Percentiles rank a stretch among this genome's conserved stretches.
These are phyloP conservation scores for Hybognathus amarus DNA, from an alignment of 2,797 vertebrate species.

Conservation along the genomic window DNA sequence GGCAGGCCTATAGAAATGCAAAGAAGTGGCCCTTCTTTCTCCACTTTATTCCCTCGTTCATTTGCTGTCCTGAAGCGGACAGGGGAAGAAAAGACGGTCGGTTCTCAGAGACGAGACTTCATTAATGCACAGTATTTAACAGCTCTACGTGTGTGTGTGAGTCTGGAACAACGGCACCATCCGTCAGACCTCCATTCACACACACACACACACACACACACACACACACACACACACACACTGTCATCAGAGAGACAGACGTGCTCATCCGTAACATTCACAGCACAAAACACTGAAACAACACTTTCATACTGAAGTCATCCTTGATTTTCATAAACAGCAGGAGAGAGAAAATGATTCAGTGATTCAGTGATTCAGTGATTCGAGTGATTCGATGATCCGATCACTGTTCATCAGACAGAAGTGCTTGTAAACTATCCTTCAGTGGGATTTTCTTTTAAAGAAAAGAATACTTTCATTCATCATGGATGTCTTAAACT, in stretches of 20 bases:
- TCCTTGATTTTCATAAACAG: background rate
- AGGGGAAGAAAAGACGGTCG: conserved; percentile 58
- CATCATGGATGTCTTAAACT: background rate
- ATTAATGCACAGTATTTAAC: conserved; percentile 85
- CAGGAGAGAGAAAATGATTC: background rate
- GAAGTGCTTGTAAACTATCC: background rate
- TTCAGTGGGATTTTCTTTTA: background rate
- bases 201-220: conserved; percentile 12
- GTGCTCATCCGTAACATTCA: conserved; percentile 23
- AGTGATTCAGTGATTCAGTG: background rate
- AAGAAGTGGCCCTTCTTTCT: conserved; percentile 76
- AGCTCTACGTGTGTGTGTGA: conserved; percentile 72
- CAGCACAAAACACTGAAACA: background rate
- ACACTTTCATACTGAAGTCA: conserved; percentile 4
- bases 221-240: background rate
- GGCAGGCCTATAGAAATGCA: conserved; percentile 77
- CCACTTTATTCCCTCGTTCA: conserved; percentile 54
- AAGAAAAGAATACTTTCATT: no score
- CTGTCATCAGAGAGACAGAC: background rate
- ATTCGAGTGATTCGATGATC: no score
- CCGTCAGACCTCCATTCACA: conserved; percentile 38
- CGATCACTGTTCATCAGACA: background rate
- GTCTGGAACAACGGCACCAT: conserved; percentile 75
- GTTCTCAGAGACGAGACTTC: conserved; percentile 83
- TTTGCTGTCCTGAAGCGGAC: conserved; percentile 65